A percentile compares a stretch with the other conserved stretches of the same genome.
Conservation (phyloP, 1,140 invertebrate species). For the Mycetomoellerius zeteki region DNA sequence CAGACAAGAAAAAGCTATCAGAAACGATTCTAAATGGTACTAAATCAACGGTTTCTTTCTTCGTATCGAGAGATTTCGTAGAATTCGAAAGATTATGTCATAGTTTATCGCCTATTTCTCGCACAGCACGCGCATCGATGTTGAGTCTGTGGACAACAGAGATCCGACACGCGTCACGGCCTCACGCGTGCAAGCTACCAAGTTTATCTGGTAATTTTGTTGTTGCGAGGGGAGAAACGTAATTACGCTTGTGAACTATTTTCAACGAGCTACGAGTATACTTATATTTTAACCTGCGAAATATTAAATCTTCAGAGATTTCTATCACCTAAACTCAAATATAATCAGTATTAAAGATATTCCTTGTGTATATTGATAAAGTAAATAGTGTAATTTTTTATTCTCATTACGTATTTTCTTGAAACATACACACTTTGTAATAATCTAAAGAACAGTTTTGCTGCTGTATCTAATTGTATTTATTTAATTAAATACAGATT, state of each 20-base stretch:
- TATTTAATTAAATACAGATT: too few species aligned
- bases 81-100: conserved; percentile 52
- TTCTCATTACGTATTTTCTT: background rate
- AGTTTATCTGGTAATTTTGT: conserved; percentile 38
- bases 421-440: background rate
- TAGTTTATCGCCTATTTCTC: conserved; percentile 14
- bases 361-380: too few species aligned
- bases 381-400: background rate
- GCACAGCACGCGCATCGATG: conserved; percentile 32
- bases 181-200: conserved; percentile 20
- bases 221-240: background rate
- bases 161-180: conserved; percentile 38
- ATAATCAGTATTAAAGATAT: background rate
- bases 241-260: conserved; percentile 19
- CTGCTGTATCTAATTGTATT: too few species aligned
- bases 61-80: conserved; percentile 19
- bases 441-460: too few species aligned
- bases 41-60: background rate
- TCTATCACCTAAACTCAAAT: background rate
- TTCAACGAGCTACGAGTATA: background rate
- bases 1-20: background rate
- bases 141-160: conserved; percentile 40
- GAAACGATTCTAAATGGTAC: background rate
- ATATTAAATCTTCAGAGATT: background rate
- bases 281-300: background rate